A percentile compares a stretch with the other conserved stretches of the same genome.
phyloP scores from a whole-genome alignment of 2,113 vertebrate genomes.

The Ailurus styani region DNA sequence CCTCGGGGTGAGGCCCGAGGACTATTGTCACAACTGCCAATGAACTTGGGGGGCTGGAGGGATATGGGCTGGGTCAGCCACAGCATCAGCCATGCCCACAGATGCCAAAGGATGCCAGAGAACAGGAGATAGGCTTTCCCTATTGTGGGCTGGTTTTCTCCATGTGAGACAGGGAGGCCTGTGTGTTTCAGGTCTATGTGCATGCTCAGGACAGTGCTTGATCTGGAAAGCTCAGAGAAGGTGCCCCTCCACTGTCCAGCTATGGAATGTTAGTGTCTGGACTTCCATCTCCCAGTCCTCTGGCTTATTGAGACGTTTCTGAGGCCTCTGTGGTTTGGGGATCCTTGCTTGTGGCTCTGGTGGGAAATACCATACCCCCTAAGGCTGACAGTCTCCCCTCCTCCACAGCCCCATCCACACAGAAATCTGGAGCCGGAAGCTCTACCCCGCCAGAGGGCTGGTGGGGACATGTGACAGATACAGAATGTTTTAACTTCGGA shows the following conservation, averaged over 20 bases:
- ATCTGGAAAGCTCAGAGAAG: not conserved
- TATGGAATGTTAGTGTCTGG: not conserved
- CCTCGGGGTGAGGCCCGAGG: not conserved
- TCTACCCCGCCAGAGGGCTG: not conserved
- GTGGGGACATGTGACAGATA: conserved; percentile 30
- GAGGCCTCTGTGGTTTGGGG: not conserved
- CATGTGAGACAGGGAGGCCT: not conserved
- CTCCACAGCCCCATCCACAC: not conserved
- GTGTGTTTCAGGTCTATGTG: not conserved
- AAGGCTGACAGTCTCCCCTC: not conserved
- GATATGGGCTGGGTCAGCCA: not conserved
- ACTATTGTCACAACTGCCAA: not conserved
- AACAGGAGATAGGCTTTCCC: not conserved
- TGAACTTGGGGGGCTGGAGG: not conserved
- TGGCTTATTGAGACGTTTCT: not conserved
- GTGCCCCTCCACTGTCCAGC: not conserved
- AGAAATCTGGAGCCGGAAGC: not conserved
- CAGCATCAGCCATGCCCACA: not conserved
- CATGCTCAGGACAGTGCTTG: not conserved
- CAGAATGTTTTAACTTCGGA: conserved; percentile 62
- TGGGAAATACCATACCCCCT: not conserved
- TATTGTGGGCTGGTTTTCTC: not conserved
- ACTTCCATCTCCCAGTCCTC: not conserved
- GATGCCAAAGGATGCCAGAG: not conserved
- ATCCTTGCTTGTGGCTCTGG: not conserved